phyloP scores from a whole-genome alignment of 2,797 vertebrate genomes.

The Paedocypris micromegethes region DNA sequence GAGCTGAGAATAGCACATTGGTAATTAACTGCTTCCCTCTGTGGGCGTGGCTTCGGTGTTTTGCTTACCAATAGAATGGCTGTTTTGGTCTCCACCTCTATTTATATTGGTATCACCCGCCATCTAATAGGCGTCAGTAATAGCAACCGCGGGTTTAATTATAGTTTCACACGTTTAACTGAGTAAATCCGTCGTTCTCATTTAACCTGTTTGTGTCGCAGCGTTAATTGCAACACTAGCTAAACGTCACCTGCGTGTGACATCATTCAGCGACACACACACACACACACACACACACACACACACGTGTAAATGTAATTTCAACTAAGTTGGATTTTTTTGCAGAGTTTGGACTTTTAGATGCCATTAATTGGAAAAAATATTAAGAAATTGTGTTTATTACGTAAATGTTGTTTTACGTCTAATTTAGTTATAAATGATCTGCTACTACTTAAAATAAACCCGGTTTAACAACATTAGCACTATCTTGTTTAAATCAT shows the following conservation, averaged over 20 bases:
- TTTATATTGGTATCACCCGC: conserved; percentile 72
- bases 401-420: no score
- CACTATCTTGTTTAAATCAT: no score
- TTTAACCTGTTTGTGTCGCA: conserved; percentile 42
- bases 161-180: conserved; percentile 76
- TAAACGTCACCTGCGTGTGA: conserved; percentile 24
- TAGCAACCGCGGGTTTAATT: conserved; percentile 75
- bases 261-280: no score
- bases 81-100: conserved; percentile 53
- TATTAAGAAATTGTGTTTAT: no score
- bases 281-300: no score
- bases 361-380: no score
- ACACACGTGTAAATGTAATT: no score
- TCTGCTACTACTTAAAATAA: no score
- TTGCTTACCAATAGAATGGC: conserved; percentile 43
- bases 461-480: no score
- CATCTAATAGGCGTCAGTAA: conserved; percentile 78
- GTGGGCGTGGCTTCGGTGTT: conserved; percentile 64
- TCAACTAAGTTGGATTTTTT: no score
- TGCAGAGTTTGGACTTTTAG: no score
- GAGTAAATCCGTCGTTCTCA: conserved; percentile 60
- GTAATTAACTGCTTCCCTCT: conserved; percentile 82
- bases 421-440: no score
- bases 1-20: conserved; percentile 77
- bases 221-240: conserved; percentile 19